Evolutionary conservation across 1,140 invertebrate genomes (phyloP).

Genomic region (Drosophila oshimai): DNA sequence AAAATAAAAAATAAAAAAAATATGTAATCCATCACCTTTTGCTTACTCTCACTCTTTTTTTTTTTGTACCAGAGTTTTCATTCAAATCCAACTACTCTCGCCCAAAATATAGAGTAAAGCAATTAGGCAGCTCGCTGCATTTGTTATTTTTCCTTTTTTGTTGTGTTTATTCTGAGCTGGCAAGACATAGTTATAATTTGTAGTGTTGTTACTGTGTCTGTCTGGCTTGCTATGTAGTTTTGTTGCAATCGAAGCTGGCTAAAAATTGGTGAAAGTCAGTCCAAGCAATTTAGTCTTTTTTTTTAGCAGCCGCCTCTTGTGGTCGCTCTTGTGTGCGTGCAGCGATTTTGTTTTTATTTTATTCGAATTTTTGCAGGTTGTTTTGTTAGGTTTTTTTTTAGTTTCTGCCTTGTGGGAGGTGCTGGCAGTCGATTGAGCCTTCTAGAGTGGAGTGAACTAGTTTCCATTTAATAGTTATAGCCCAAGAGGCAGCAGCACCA

Average conservation of each 20-base stretch:
- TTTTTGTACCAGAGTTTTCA: not conserved
- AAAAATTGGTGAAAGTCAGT: conserved; percentile 70
- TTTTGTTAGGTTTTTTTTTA: not conserved
- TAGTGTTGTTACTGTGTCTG: conserved; percentile 24
- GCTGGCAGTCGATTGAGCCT: conserved; percentile 71
- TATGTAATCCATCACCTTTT: not conserved
- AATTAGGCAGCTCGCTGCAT: conserved; percentile 15
- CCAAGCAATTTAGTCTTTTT: conserved; percentile 25
- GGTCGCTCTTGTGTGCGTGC: conserved; percentile 54
- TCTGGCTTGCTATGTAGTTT: conserved; percentile 5
- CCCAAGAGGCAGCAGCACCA: conserved; percentile 43
- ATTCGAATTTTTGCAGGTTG: conserved; percentile 15
- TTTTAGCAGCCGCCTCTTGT: not conserved
- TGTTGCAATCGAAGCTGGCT: conserved; percentile 47
- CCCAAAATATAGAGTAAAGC: not conserved
- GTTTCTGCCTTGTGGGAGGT: conserved; percentile 37
- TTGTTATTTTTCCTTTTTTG: not conserved
- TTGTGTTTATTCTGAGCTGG: conserved; percentile 13
- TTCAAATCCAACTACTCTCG: not conserved
- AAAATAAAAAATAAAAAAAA: too few species aligned
- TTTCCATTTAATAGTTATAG: conserved; percentile 66
- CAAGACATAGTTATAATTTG: conserved; percentile 26
- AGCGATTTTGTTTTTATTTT: conserved; percentile 57
- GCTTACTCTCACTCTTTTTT: not conserved
- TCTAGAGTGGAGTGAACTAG: conserved; percentile 70